phyloP scores from a whole-genome alignment of 2,113 vertebrate genomes.

The Penelope pileata region DNA sequence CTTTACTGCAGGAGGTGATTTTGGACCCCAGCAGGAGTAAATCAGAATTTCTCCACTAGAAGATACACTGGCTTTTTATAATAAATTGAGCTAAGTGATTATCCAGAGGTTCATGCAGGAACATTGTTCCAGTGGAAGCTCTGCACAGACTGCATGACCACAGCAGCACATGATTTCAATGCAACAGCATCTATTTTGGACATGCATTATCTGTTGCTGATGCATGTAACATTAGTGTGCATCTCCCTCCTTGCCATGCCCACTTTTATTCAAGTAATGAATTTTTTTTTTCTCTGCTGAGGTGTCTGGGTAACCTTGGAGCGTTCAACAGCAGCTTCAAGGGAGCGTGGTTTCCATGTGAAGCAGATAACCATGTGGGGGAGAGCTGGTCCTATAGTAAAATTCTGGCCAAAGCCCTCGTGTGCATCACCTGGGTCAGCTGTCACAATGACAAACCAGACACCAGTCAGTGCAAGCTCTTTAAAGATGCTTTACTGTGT shows the following conservation, averaged over 20 bases:
- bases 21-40: fast-evolving
- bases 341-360: background rate
- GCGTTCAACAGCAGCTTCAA: background rate
- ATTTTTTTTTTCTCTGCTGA: background rate
- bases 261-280: background rate
- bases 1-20: background rate
- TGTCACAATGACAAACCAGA: background rate
- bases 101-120: background rate
- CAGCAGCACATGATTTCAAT: background rate
- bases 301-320: background rate
- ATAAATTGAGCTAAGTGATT: fast-evolving
- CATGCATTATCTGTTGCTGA: background rate
- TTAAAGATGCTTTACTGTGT: background rate
- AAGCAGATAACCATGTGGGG: background rate
- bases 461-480: fast-evolving
- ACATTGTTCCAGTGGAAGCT: background rate
- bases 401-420: background rate
- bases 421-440: background rate
- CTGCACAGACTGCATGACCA: background rate
- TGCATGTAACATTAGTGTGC: background rate
- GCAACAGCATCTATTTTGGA: background rate
- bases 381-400: background rate
- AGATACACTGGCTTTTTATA: background rate
- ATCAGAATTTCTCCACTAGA: background rate
- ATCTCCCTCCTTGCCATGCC: background rate